Evolutionary conservation across 1,140 invertebrate genomes (phyloP), one percentile per base, ranked within the genome.

Genomic region (Tetraneura akinire): DNA sequence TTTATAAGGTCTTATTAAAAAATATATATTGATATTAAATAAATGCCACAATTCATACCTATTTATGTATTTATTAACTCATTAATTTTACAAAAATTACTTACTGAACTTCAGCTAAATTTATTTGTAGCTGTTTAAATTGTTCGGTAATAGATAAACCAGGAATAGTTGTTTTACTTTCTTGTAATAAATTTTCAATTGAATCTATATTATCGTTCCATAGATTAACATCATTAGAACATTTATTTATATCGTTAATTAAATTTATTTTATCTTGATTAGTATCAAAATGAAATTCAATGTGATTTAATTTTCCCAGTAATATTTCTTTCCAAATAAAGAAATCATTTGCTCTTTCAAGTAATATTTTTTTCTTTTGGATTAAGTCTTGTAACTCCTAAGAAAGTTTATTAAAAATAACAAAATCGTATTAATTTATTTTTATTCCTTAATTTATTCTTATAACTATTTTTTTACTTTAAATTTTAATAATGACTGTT

Each of bases 271-370:
- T 87, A 62, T 89, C 89, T 86, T 92, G 94, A 1, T 89, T 89
- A 14, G 92, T 90, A 70, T 93, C 91, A 14, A 94, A 85, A 85
- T 94, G 91, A 83, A 93, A 93, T 83, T 94, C 91, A 53, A 93
- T 88, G 82, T 96, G 92, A 80, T 90, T 90, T 70, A 97, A 84
- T 83, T 94, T 92, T 82, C 92, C 92, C 80, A 89, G 90, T n/a
- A 91, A 90, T 81, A 95, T 93, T 81, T 91, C 89, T 82, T 92
- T 90, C 92, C 93, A 95, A 80, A 90, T 91, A 18, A 94, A 84
- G 37, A 96, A 88, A 82, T 95, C 92, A 1, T 89, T 89, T 93
- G 94, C 96, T 82, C 93, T 93, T 84, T 96, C 91, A 29, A 96
- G 86, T 21, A 90, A 88, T 1, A 87, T 87, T 85, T 92, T 93